Conservation (phyloP, 2,888 invertebrate species). For the Cantharis rufa region DNA sequence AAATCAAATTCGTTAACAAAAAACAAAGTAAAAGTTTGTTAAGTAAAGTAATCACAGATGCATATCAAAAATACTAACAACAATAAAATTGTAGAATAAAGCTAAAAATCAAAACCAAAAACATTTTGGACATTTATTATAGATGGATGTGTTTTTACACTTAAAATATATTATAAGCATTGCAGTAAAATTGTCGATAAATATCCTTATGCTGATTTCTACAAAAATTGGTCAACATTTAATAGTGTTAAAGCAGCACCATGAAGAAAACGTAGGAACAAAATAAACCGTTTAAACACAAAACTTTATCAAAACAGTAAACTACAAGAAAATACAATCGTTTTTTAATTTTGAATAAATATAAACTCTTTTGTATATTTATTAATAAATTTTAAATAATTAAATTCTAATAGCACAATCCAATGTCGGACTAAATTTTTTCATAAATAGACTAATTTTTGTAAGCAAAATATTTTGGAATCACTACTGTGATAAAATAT, state of each 20-base stretch:
- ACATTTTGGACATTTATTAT: background rate
- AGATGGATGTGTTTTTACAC: background rate
- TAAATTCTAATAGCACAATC: background rate
- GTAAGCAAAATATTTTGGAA: background rate
- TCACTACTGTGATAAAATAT: conserved; percentile 41
- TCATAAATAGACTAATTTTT: background rate
- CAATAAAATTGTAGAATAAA: background rate
- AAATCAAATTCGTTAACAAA: background rate
- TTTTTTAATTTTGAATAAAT: too few relatives aligned
- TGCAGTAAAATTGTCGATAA: background rate
- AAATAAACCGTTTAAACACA: background rate
- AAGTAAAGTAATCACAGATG: conserved; percentile 1
- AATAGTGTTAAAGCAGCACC: background rate
- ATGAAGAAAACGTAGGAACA: background rate
- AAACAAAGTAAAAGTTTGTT: background rate
- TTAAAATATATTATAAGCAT: background rate
- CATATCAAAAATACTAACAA: background rate
- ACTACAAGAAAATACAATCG: too few relatives aligned
- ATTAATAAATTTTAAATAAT: background rate
- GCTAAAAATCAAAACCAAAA: background rate
- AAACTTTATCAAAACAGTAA: background rate
- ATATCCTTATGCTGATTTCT: background rate
- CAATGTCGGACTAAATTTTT: background rate
- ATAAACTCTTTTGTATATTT: too few relatives aligned
- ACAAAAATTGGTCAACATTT: background rate